Evolutionary conservation across 2,888 invertebrate species (phyloP), one percentile per base, ranked within the genome.

Genomic region (Mellilla xanthometata): DNA sequence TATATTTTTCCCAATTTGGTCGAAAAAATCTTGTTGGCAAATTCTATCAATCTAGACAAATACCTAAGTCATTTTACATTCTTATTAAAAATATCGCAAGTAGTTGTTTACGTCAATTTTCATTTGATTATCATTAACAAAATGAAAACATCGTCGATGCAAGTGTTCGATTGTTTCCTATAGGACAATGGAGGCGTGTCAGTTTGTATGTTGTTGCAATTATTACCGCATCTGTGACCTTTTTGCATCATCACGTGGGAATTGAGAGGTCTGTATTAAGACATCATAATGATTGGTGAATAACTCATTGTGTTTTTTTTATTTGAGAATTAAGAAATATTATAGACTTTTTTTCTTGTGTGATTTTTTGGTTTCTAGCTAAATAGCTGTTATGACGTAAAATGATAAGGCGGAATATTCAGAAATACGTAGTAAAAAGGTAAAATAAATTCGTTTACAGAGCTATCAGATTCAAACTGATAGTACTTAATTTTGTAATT

Each of bases 211-310:
- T 19, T 19, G 19, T 9, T 26, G 39, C 12, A 22, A 32, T 33
- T 40, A 22, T 46, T 46, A 40, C 40, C 12, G 27, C 40, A 40
- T 40, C 12, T 35, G 19, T 6, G 45, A 29, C 26, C 34, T 39
- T 45, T 45, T 42, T 45, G 23, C 39, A 26, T 26, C 39, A 44
- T 19, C 29, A 22, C 30, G 35, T 46, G 46, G n/a, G 46, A 46
- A 46, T 26, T 35, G 27, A 40, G 40, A 35, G 22, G 32, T 24
- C 23, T 10, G 24, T 15, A 39, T 44, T 11, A 12, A 39, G 38
- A 39, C 12, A 23, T 32, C n/a, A 36, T 12, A 6, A 23, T 43
- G 6, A 34, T 26, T 31, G 34, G 8, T 13, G 32, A 38, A 28
- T 27, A 33, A n/a, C 9, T 23, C 27, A 32, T 33, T 44, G 28